Evolutionary conservation across 2,888 invertebrate species (phyloP), one percentile per base, ranked within the genome.

Genomic region (Micoletzkya japonica): DNA sequence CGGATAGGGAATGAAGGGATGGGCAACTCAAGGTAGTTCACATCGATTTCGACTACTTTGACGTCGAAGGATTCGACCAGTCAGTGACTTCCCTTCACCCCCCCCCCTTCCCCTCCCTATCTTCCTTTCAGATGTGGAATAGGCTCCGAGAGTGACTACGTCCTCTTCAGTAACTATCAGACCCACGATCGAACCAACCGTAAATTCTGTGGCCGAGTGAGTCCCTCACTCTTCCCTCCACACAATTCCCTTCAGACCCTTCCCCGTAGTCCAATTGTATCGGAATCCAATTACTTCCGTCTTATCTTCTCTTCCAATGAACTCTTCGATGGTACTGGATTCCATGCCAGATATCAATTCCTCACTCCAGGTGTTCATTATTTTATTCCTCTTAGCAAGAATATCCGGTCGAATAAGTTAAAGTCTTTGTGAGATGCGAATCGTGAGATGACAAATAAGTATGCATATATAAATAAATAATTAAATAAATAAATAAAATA

Each of bases 151-250:
- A 95, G 95, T 85, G 97, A 97, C 87, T 95, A 92, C 87, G 92
- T 97, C 67, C 93, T 95, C 87, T 94, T 97, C 88, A 95, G 95
- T 59, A 97, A 96, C 88, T 94, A 92, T 86, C 90, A 92, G 89
- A 91, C 92, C 74, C 90, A 91, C 79, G 96, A 97, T 88, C 90
- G 92, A 84, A 93, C 94, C 87, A 93, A 92, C 87, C 90, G 91
- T 60, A 90, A 93, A 83, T 91, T 93, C 86, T 97, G 96, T 86
- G 95, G 95, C 28, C 24, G 58, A 34, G 10, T 24, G 2, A 58
- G 7, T 36, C 10, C n/a, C 6, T 54, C 24, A 26, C 10, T 7
- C 6, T 17, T 17, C n/a, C 30, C n/a, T 10, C 10, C 6, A 30
- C 2, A 17, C 49, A 1, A 32, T 32, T 54, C 14, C 28, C 32